These are phyloP conservation scores for Sebastes minor DNA, from an alignment of 2,797 vertebrate genomes.

Conservation along the genomic window DNA sequence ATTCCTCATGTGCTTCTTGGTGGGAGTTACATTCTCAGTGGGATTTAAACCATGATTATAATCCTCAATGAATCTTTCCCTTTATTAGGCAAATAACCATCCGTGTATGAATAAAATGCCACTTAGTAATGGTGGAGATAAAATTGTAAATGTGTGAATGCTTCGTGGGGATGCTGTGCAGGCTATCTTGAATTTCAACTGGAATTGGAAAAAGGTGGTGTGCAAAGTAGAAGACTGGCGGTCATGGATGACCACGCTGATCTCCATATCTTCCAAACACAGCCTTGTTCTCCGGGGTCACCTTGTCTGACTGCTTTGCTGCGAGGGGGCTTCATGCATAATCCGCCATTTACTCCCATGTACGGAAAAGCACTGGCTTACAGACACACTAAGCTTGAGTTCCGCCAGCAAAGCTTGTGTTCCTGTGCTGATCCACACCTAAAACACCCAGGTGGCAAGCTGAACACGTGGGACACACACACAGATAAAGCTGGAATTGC, in stretches of 20 bases:
- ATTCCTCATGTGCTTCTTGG: neutral
- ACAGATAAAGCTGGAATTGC: conserved; percentile 28
- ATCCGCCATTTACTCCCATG: conserved; percentile 64
- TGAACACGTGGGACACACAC: neutral
- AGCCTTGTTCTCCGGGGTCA: conserved; percentile 78
- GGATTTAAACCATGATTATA: conserved; percentile 33
- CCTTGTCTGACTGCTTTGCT: conserved; percentile 71
- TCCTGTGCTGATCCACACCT: conserved; percentile 41
- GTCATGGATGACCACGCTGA: conserved; percentile 80
- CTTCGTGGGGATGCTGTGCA: neutral
- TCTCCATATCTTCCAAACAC: conserved; percentile 82
- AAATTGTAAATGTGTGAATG: neutral
- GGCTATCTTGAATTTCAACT: neutral
- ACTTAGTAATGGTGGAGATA: neutral
- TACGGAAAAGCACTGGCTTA: conserved; percentile 41
- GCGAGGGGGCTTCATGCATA: conserved; percentile 65
- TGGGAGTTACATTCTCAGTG: conserved; percentile 9
- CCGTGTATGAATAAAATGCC: conserved; percentile 19
- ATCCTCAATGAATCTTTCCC: conserved; percentile 16
- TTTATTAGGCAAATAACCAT: conserved; percentile 48
- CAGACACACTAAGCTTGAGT: conserved; percentile 16
- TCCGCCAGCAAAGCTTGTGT: conserved; percentile 14
- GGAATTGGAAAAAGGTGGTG: neutral
- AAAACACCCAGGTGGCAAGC: conserved; percentile 33
- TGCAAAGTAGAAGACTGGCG: conserved; percentile 36